Evolutionary conservation across 2,797 vertebrate genomes (phyloP).

Genomic region (Menidia menidia): DNA sequence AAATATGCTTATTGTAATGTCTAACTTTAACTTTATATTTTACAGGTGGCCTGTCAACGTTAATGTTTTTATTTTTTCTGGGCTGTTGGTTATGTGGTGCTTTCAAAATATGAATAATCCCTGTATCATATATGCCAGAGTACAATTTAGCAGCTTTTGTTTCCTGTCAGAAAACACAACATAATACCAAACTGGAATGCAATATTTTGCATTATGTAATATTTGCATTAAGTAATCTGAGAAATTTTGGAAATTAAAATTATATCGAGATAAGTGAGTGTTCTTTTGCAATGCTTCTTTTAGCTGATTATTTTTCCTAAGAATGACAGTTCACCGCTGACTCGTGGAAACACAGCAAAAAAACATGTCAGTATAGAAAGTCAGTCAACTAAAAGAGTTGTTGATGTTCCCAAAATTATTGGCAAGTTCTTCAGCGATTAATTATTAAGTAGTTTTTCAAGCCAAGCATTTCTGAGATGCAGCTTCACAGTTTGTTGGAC

Average conservation of each 20-base stretch:
- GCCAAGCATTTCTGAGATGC: too few species aligned
- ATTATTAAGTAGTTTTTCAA: constrained; percentile 1
- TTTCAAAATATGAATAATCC: neutral
- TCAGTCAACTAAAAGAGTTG: neutral
- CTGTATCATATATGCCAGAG: neutral
- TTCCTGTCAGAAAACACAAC: neutral
- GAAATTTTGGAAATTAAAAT: neutral
- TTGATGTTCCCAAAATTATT: neutral
- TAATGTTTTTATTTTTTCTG: too few species aligned
- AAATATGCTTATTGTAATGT: too few species aligned
- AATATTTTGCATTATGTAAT: neutral
- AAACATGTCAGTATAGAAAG: constrained; percentile 1
- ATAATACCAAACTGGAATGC: neutral
- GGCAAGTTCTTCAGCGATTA: neutral
- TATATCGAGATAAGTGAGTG: neutral
- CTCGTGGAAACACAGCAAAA: neutral
- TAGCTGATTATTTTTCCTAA: too few species aligned
- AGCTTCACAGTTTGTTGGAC: neutral
- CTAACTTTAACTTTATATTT: too few species aligned
- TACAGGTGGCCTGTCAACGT: too few species aligned
- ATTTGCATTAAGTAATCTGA: too few species aligned
- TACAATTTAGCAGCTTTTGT: too few species aligned
- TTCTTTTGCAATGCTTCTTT: too few species aligned
- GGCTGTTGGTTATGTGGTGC: too few species aligned
- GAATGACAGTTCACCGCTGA: too few species aligned